Evolutionary conservation across 2,888 invertebrate species (phyloP).

Genomic region (Xanthorhoe designata): DNA sequence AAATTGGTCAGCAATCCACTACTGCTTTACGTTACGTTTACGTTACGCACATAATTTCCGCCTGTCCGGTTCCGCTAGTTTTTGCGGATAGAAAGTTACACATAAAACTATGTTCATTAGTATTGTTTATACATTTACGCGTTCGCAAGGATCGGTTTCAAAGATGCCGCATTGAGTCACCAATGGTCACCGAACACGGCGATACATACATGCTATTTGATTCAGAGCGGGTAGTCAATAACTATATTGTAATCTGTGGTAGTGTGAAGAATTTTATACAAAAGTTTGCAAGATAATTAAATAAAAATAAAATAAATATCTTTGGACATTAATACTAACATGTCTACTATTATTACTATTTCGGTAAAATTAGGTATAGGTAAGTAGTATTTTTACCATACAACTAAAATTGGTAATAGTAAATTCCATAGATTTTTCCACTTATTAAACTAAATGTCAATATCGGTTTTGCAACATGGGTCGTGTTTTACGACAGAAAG

Average conservation of each 20-base stretch:
- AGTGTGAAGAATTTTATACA: conserved; percentile 45
- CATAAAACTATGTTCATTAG: conserved; percentile 43
- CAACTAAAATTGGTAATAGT: neutral
- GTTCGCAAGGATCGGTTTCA: conserved; percentile 36
- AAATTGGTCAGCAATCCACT: conserved; percentile 32
- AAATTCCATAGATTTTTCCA: neutral
- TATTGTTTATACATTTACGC: conserved; percentile 50
- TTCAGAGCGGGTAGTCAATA: conserved; percentile 6
- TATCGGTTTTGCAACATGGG: conserved; percentile 7
- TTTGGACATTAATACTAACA: too few relatives aligned
- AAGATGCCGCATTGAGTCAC: conserved; percentile 33
- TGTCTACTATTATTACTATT: too few relatives aligned
- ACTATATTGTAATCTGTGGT: conserved; percentile 23
- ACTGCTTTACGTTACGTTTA: conserved; percentile 38
- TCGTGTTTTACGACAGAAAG: conserved; percentile 30
- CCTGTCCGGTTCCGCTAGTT: conserved; percentile 54
- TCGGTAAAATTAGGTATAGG: neutral
- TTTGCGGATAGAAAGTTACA: conserved; percentile 58
- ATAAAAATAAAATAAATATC: too few relatives aligned
- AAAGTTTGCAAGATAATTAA: neutral
- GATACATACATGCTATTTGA: conserved; percentile 23
- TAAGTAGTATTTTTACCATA: neutral
- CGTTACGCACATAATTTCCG: conserved; percentile 47
- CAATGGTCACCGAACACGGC: conserved; percentile 46
- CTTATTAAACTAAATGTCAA: conserved; percentile 12